A percentile compares a stretch with the other conserved stretches of the same genome.
Evolutionary conservation across 2,797 vertebrate genomes (phyloP).

Genomic region (Gallinago solitaria): DNA sequence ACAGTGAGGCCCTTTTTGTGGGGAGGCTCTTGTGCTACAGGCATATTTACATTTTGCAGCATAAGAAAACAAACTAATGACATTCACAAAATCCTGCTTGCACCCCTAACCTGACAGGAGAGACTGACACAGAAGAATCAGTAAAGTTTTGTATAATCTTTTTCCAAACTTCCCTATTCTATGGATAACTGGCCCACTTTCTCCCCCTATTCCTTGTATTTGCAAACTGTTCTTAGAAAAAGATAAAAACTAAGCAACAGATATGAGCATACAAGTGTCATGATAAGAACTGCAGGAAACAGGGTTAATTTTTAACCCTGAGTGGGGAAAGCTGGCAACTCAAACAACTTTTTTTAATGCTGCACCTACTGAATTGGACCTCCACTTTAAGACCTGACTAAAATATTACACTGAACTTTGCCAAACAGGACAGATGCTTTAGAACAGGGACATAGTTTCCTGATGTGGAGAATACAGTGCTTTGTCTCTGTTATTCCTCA

Average conservation of each 20-base stretch:
- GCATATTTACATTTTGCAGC: background rate
- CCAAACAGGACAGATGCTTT: background rate
- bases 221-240: background rate
- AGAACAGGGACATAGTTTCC: background rate
- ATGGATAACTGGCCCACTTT: background rate
- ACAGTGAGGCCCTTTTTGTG: background rate
- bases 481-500: background rate
- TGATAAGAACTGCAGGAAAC: accelerated
- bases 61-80: background rate
- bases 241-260: background rate
- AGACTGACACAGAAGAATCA: background rate
- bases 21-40: background rate
- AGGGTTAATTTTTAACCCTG: background rate
- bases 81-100: background rate
- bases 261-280: background rate
- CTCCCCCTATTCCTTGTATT: background rate
- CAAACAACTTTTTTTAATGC: background rate
- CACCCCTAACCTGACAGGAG: background rate
- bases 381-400: background rate
- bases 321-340: background rate
- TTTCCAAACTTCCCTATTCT: background rate
- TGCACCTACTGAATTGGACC: accelerated
- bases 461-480: background rate
- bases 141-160: background rate
- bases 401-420: background rate